These are phyloP conservation scores for Bradypodion ventrale DNA, from an alignment of 2,797 vertebrate genomes.

Conservation along the genomic window DNA sequence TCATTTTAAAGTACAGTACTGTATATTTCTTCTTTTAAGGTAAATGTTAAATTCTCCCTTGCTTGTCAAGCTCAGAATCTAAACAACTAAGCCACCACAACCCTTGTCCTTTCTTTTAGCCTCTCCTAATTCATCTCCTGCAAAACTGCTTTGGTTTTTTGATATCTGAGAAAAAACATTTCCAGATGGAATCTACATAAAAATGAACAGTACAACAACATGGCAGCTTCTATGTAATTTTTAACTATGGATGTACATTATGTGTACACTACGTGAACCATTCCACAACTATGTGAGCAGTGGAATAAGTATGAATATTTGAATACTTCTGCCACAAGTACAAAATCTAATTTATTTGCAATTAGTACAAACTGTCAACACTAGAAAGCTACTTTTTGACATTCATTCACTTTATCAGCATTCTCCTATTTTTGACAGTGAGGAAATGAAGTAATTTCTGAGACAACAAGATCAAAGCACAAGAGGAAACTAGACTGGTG, in stretches of 20 bases:
- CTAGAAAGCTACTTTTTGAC: background rate
- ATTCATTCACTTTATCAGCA: conserved; percentile 37
- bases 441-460: conserved; percentile 69
- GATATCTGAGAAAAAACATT: background rate
- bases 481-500: conserved; percentile 56
- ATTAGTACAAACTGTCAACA: background rate
- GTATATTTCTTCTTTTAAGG: too few relatives aligned
- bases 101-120: background rate
- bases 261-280: background rate
- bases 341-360: background rate
- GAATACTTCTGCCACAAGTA: background rate
- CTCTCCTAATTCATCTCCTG: background rate
- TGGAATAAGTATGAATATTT: background rate
- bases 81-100: too few relatives aligned
- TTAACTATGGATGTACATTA: background rate
- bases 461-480: conserved; percentile 66
- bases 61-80: too few relatives aligned
- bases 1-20: too few relatives aligned
- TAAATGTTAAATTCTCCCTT: too few relatives aligned
- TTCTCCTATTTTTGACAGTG: conserved; percentile 39
- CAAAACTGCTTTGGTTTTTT: background rate
- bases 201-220: background rate
- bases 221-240: background rate
- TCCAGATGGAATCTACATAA: background rate
- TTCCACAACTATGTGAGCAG: background rate